Percentiles rank a stretch among this genome's conserved stretches.
phyloP scores from a whole-genome alignment of 2,888 invertebrate species.

The Myopa tessellatipennis region DNA sequence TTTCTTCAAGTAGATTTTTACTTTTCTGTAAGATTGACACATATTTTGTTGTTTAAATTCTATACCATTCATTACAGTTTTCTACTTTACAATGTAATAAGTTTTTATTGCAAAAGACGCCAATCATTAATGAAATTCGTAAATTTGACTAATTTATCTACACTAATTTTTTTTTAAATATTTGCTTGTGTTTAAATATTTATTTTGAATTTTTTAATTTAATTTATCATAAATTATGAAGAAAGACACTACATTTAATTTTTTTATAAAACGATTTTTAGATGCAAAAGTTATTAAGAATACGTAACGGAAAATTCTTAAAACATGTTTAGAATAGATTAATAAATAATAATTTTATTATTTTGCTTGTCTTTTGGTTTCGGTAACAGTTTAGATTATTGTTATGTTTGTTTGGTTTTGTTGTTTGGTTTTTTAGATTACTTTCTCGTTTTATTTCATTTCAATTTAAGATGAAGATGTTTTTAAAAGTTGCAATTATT shows the following conservation, averaged over 20 bases:
- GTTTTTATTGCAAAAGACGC: background rate
- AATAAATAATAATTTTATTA: background rate
- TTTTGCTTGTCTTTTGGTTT: background rate
- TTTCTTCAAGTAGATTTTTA: background rate
- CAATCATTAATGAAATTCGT: slow-evolving; percentile 3
- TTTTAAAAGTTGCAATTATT: too few species aligned
- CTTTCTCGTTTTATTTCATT: too few species aligned
- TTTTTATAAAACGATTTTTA: too few species aligned
- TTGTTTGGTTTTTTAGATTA: too few species aligned
- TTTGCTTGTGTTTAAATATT: too few species aligned
- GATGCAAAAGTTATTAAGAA: background rate
- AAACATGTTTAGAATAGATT: background rate
- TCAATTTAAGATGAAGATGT: too few species aligned
- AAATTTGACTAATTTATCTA: slow-evolving; percentile 17
- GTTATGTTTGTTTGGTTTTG: too few species aligned
- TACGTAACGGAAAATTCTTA: background rate
- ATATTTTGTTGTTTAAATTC: background rate
- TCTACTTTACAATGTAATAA: background rate
- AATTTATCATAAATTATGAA: too few species aligned
- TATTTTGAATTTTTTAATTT: too few species aligned
- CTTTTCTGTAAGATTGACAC: slow-evolving; percentile 1
- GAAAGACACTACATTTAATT: too few species aligned
- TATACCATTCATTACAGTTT: background rate
- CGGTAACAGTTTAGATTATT: background rate
- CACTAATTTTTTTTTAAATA: too few species aligned